Evolutionary conservation across 2,888 invertebrate genomes (phyloP).

Genomic region (Polymixis lichenea): DNA sequence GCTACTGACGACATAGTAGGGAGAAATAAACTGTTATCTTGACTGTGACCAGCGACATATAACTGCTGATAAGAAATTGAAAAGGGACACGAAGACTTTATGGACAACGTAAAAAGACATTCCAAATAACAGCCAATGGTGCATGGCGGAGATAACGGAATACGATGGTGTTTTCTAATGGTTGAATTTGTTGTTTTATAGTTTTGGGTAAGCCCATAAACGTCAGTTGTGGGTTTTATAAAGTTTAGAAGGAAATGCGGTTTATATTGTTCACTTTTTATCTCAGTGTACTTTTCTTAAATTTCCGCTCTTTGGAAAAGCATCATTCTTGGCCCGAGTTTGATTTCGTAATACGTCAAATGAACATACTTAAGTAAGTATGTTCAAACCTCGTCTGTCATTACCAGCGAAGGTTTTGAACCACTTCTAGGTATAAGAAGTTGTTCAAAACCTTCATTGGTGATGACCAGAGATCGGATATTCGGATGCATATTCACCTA

Average conservation of each 20-base stretch:
- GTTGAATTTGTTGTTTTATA: conserved; percentile 58
- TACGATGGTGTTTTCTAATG: conserved; percentile 60
- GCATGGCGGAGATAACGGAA: conserved; percentile 52
- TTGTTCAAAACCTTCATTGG: background rate
- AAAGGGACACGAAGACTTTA: conserved; percentile 67
- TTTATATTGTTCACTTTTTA: conserved; percentile 21
- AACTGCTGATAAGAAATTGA: conserved; percentile 64
- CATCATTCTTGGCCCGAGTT: background rate
- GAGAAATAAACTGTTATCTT: conserved; percentile 61
- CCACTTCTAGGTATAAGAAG: no score
- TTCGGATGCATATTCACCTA: no score
- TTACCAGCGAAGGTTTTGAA: no score
- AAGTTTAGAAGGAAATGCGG: conserved; percentile 19
- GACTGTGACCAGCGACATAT: conserved; percentile 60
- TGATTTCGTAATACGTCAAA: background rate
- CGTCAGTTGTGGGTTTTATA: conserved; percentile 8
- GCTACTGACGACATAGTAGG: conserved; percentile 38
- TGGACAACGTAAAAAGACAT: conserved; percentile 69
- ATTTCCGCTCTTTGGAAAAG: background rate
- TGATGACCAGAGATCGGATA: no score
- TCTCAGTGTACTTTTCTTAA: background rate
- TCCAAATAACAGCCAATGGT: conserved; percentile 58
- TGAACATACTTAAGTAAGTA: background rate
- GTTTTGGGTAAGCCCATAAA: conserved; percentile 44
- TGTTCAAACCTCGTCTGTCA: no score